Percentiles rank a stretch among this genome's conserved stretches.
Evolutionary conservation across 2,888 invertebrate species (phyloP).

Genomic region (Lithophane socia): DNA sequence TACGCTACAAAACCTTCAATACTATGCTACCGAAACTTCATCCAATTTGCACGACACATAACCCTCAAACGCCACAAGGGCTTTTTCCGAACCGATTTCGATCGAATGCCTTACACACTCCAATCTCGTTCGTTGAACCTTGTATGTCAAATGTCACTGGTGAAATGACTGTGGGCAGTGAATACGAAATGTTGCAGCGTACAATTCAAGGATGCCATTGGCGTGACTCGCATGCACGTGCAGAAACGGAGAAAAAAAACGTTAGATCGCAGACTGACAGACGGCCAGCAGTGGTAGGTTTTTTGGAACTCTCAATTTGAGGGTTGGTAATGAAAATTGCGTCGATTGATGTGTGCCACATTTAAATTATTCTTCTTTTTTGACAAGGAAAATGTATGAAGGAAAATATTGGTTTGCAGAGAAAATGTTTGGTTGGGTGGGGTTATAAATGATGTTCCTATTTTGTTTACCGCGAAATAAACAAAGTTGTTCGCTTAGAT

Average conservation of each 20-base stretch:
- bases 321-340: not conserved
- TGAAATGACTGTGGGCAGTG: constrained; percentile 76
- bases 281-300: constrained; percentile 19
- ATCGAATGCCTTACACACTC: constrained; percentile 52
- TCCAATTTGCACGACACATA: constrained; percentile 8
- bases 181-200: constrained; percentile 75
- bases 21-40: not conserved
- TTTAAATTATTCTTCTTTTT: not conserved
- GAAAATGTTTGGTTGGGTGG: not conserved
- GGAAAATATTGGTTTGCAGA: not conserved
- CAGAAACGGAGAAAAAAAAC: constrained; percentile 46
- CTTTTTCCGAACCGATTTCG: constrained; percentile 31
- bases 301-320: not conserved
- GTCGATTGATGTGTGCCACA: constrained; percentile 4
- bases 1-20: not conserved
- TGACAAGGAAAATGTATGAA: not conserved
- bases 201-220: constrained; percentile 78
- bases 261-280: constrained; percentile 35
- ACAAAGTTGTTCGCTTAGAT: not conserved
- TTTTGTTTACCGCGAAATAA: not conserved
- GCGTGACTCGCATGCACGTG: constrained; percentile 78
- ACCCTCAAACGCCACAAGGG: constrained; percentile 24
- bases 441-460: not conserved
- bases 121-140: constrained; percentile 71
- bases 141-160: constrained; percentile 78